These are phyloP conservation scores for Stenurella melanura DNA, from an alignment of 2,888 invertebrate species.

Conservation along the genomic window DNA sequence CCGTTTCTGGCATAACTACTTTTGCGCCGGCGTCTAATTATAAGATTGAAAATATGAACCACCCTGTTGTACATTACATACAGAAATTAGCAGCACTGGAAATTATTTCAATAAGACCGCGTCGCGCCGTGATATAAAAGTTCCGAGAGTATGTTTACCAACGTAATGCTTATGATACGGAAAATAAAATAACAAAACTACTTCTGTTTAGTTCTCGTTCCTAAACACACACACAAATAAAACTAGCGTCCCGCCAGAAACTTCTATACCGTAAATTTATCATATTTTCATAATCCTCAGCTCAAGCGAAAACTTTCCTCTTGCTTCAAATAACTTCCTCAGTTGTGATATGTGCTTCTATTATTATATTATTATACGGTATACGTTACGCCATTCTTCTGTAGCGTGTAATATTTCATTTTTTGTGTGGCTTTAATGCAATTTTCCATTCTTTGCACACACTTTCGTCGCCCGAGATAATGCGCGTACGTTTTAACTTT, in stretches of 20 bases:
- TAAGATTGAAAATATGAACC: too few relatives aligned
- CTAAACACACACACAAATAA: background rate
- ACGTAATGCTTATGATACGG: background rate
- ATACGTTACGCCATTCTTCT: slow-evolving; percentile 25
- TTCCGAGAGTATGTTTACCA: background rate
- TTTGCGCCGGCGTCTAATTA: too few relatives aligned
- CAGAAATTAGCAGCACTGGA: too few relatives aligned
- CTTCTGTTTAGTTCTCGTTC: background rate
- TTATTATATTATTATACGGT: slow-evolving; percentile 26
- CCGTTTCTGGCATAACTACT: too few relatives aligned
- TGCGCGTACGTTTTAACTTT: background rate
- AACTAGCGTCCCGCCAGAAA: slow-evolving; percentile 3
- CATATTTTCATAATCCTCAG: slow-evolving; percentile 8
- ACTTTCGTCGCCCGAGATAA: background rate
- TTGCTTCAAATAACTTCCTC: slow-evolving; percentile 33
- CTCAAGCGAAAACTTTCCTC: slow-evolving; percentile 19
- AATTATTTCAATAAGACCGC: too few relatives aligned
- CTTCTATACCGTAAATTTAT: background rate
- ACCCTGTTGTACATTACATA: too few relatives aligned
- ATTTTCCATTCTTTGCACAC: background rate
- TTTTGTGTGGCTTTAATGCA: background rate
- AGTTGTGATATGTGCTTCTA: slow-evolving; percentile 30
- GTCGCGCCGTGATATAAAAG: background rate
- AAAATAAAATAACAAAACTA: background rate
- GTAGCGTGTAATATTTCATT: background rate